Evolutionary conservation across 2,797 vertebrate genomes (phyloP).

Genomic region (Sebastes melanostomus): DNA sequence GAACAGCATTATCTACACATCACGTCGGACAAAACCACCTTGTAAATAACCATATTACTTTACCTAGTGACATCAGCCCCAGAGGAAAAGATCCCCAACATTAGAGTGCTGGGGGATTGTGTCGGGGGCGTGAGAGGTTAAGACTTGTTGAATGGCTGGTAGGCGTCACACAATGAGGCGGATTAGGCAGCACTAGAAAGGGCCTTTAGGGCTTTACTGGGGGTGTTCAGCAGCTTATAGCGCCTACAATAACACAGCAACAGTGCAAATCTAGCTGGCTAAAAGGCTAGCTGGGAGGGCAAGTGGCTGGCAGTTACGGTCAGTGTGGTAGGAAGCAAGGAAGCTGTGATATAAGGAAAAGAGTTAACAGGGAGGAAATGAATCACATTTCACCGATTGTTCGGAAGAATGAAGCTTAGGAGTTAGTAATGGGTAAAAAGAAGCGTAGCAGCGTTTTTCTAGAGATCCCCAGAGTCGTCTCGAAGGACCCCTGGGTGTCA

Average conservation of each 20-base stretch:
- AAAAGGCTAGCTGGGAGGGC: slow-evolving; percentile 34
- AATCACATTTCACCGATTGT: not conserved
- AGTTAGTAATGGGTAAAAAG: not conserved
- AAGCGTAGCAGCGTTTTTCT: not conserved
- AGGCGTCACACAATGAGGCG: slow-evolving; percentile 75
- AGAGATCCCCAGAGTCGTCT: not conserved
- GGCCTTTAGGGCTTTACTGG: slow-evolving; percentile 72
- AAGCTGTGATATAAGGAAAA: not conserved
- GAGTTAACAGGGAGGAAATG: not conserved
- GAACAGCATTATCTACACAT: slow-evolving; percentile 50
- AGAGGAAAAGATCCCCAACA: slow-evolving; percentile 58
- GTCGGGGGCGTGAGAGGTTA: slow-evolving; percentile 72
- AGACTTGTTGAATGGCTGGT: slow-evolving; percentile 75
- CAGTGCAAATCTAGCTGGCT: slow-evolving; percentile 44
- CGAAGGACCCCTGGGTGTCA: slow-evolving; percentile 10
- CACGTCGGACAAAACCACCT: slow-evolving; percentile 49
- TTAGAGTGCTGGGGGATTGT: slow-evolving; percentile 55
- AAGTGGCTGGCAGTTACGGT: slow-evolving; percentile 5
- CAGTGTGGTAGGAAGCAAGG: not conserved
- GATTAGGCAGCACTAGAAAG: slow-evolving; percentile 76
- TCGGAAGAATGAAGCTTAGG: not conserved
- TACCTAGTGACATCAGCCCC: slow-evolving; percentile 58
- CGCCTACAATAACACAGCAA: slow-evolving; percentile 65
- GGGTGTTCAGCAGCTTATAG: slow-evolving; percentile 74
- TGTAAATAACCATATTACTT: slow-evolving; percentile 72